Evolutionary conservation across 1,140 invertebrate species (phyloP).

Genomic region (Apolygus lucorum): DNA sequence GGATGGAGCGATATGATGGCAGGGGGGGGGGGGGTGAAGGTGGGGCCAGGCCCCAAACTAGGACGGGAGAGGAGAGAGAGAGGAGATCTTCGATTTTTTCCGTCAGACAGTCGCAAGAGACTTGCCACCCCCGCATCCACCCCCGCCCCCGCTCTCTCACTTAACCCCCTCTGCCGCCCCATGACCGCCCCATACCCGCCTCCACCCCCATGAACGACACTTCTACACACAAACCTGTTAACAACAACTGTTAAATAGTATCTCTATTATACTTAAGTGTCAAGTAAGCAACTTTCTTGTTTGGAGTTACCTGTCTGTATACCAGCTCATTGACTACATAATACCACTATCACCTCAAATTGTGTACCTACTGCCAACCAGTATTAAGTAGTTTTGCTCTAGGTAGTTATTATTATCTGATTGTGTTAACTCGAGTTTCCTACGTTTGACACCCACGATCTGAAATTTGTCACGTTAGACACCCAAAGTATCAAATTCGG

Average conservation of each 20-base stretch:
- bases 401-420: no score
- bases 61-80: constrained; percentile 6
- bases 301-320: no score
- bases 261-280: background rate
- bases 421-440: no score
- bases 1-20: no score
- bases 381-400: no score
- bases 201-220: constrained; percentile 6
- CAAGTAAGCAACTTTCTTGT: no score
- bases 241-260: constrained; percentile 11
- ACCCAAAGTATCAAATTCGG: no score
- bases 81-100: constrained; percentile 23
- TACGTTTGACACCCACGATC: no score
- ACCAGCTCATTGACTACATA: no score
- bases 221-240: constrained; percentile 19
- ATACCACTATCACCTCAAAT: no score
- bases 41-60: background rate
- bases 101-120: constrained; percentile 21
- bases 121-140: background rate
- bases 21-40: background rate
- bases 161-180: background rate
- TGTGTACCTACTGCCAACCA: no score
- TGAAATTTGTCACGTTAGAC: no score
- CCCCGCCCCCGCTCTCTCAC: background rate
- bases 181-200: background rate